Evolutionary conservation across 2,113 vertebrate species (phyloP).

Genomic region (Eptesicus fuscus): DNA sequence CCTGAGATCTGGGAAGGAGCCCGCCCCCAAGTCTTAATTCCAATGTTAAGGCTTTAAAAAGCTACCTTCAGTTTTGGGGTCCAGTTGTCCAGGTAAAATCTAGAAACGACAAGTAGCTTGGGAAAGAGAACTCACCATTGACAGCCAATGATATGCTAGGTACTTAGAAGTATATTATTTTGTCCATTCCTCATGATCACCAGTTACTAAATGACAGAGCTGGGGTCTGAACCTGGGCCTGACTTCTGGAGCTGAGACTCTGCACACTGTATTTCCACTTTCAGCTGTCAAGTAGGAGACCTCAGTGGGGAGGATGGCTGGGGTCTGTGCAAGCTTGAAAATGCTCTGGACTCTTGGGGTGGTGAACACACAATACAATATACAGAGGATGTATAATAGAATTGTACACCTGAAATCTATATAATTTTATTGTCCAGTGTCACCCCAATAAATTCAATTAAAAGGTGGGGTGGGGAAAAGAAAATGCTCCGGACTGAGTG

Average conservation of each 20-base stretch:
- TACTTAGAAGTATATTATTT: neutral
- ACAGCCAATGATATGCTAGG: neutral
- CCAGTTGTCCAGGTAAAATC: neutral
- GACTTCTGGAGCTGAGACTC: neutral
- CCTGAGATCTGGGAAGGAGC: neutral
- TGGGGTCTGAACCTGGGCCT: neutral
- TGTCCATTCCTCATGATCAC: neutral
- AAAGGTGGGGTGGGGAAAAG: neutral
- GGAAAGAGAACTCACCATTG: neutral
- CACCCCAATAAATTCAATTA: neutral
- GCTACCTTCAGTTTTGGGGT: neutral
- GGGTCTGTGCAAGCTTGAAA: neutral
- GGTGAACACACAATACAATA: neutral
- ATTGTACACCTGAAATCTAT: neutral
- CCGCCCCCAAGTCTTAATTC: neutral
- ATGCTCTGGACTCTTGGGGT: neutral
- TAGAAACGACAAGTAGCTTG: neutral
- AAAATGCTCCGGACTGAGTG: neutral
- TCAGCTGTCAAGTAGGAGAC: neutral
- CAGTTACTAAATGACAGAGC: neutral
- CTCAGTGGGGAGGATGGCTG: neutral
- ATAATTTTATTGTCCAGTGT: neutral
- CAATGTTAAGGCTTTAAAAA: neutral
- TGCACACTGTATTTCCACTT: neutral
- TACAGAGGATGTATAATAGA: neutral